These are phyloP conservation scores for Dinomys branickii DNA, from an alignment of 2,113 vertebrate species.

Conservation along the genomic window DNA sequence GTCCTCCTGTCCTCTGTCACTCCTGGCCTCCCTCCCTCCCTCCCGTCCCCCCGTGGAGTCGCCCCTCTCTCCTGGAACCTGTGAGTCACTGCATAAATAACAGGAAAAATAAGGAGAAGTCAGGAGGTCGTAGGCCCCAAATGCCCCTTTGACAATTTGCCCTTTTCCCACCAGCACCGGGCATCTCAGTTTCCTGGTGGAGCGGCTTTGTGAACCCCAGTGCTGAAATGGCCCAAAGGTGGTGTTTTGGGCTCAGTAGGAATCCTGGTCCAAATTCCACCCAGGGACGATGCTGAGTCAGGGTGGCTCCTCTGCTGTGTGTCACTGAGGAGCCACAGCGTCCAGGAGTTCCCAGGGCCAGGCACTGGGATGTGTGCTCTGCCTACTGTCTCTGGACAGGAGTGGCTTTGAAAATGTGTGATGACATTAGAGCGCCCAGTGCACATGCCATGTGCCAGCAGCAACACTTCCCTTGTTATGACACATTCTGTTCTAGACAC, in stretches of 20 bases:
- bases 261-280: background rate
- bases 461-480: too few relatives aligned
- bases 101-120: slow-evolving; percentile 68
- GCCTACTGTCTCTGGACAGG: background rate
- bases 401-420: background rate
- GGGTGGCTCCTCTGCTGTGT: background rate
- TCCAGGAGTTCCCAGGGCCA: background rate
- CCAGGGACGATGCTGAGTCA: background rate
- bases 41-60: background rate
- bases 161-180: slow-evolving; percentile 65
- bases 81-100: slow-evolving; percentile 76
- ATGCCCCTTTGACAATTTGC: slow-evolving; percentile 35
- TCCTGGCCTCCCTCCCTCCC: slow-evolving; percentile 12
- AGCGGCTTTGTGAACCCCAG: background rate
- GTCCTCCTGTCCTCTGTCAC: background rate
- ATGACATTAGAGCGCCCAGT: background rate
- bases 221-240: background rate
- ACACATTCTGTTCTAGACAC: background rate
- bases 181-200: slow-evolving; percentile 3
- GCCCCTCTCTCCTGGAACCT: slow-evolving; percentile 33
- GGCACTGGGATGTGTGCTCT: background rate
- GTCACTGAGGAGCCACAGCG: background rate
- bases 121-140: slow-evolving; percentile 65
- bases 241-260: background rate
- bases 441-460: background rate